Base-by-base conservation (phyloP, 2,113 vertebrate species). In the Oceanodroma tethys region DNA sequence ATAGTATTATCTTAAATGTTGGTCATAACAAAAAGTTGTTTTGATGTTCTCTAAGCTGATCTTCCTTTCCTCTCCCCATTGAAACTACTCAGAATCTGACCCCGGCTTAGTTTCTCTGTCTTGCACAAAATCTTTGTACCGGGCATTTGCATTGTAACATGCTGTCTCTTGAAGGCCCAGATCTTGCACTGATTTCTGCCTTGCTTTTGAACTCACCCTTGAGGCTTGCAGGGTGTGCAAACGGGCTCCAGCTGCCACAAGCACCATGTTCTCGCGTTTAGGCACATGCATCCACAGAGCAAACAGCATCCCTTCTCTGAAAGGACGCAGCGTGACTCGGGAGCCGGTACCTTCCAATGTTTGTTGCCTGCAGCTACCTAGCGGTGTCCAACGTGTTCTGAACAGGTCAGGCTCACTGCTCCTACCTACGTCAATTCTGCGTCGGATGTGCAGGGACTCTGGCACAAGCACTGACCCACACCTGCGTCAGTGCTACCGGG, bases 331-430 rank as follows among this genome's bases (percentile, higher is more conserved):
- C 3, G 4, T 5, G 23, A 16, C 20, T 73, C 21, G 0, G 13
- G 20, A 16, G 48, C n/a, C 2, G 1, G 26, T 2, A 17, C 30
- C 45, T 80, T 15, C 60, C 36, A 9, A 0, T 1, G 16, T 21
- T 36, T 65, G 74, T 15, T 45, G 59, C 58, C 81, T 83, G 72
- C 66, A 63, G 62, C 58, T 43, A 36, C 47, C 48, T 26, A 2
- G 13, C 10, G 6, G 16, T 10, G 32, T 12, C 50, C 68, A 18
- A 2, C 5, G 40, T 9, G 36, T 4, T 45, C 19, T 7, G 53
- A 70, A 21, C 40, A 52, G 55, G 20, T 38, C 27, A 21, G 67
- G 38, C 42, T 71, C 27, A 5, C n/a, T 30, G 23, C 36, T 81
- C 16, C 25, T 42, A 1, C 70, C 65, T 50, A 3, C 18, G 15